Conservation (phyloP, 2,113 vertebrate species). For the Peromyscus leucopus region DNA sequence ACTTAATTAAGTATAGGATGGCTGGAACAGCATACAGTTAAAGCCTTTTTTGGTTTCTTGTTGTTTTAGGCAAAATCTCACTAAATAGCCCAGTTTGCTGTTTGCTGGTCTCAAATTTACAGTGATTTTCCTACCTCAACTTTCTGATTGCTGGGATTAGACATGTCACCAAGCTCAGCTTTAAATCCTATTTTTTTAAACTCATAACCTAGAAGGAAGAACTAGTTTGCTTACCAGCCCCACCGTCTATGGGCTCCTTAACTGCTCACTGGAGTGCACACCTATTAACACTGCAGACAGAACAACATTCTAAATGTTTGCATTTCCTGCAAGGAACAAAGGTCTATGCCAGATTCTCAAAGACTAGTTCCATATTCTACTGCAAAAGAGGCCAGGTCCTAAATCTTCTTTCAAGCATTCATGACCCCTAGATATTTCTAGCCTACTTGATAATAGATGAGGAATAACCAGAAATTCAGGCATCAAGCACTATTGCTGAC, state of each 20-base stretch:
- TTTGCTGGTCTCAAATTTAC: neutral
- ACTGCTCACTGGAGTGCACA: neutral
- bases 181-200: neutral
- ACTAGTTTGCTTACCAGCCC: neutral
- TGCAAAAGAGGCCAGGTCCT: neutral
- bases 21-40: neutral
- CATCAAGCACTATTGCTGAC: constrained; percentile 45
- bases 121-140: neutral
- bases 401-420: constrained; percentile 34
- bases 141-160: neutral
- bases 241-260: constrained; percentile 1
- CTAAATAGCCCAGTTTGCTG: neutral
- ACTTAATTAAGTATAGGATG: constrained; percentile 46
- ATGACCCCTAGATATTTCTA: constrained; percentile 32
- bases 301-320: constrained; percentile 35
- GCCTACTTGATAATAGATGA: neutral
- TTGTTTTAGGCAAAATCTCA: neutral
- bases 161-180: neutral
- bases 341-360: constrained; percentile 29
- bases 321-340: constrained; percentile 51
- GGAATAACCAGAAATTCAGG: constrained; percentile 60
- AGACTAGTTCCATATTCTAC: neutral
- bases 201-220: constrained; percentile 41
- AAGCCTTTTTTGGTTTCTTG: neutral
- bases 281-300: constrained; percentile 8